phyloP scores from a whole-genome alignment of 35 echinoderm and acorn worm species.

The Lytechinus pictus region DNA sequence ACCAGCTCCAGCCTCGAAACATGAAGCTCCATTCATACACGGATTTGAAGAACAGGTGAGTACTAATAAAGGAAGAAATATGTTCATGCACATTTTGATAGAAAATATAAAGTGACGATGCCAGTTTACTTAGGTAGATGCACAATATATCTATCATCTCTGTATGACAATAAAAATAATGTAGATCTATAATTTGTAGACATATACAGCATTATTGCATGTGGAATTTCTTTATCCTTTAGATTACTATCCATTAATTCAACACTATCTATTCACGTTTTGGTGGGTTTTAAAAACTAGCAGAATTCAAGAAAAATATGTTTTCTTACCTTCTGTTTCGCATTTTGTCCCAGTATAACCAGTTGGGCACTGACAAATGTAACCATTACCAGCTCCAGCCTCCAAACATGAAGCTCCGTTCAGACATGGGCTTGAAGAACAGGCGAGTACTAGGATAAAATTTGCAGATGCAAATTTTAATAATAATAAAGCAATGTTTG shows the following conservation, averaged over 20 bases:
- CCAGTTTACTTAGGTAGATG: too few species aligned
- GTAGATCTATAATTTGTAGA: too few species aligned
- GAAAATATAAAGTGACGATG: too few species aligned
- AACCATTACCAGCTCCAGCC: background rate
- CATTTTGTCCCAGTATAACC: slow-evolving; percentile 2
- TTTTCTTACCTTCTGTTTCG: too few species aligned
- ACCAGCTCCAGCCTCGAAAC: slow-evolving; percentile 46
- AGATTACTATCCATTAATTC: too few species aligned
- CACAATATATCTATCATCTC: too few species aligned
- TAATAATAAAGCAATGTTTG: background rate
- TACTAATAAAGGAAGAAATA: background rate
- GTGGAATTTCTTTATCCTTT: too few species aligned
- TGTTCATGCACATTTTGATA: too few species aligned
- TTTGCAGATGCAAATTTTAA: background rate
- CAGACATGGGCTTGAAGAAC: slow-evolving; percentile 30
- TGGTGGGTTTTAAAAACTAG: too few species aligned
- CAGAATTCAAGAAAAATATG: background rate
- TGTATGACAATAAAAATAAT: too few species aligned
- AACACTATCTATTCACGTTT: too few species aligned
- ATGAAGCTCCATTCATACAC: slow-evolving; percentile 77
- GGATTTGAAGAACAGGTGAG: slow-evolving; percentile 26
- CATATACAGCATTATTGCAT: too few species aligned
- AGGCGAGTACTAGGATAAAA: background rate
- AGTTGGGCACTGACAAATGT: background rate
- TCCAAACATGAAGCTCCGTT: slow-evolving; percentile 23